Evolutionary conservation across 2,797 vertebrate genomes (phyloP).

Genomic region (Platalea minor): DNA sequence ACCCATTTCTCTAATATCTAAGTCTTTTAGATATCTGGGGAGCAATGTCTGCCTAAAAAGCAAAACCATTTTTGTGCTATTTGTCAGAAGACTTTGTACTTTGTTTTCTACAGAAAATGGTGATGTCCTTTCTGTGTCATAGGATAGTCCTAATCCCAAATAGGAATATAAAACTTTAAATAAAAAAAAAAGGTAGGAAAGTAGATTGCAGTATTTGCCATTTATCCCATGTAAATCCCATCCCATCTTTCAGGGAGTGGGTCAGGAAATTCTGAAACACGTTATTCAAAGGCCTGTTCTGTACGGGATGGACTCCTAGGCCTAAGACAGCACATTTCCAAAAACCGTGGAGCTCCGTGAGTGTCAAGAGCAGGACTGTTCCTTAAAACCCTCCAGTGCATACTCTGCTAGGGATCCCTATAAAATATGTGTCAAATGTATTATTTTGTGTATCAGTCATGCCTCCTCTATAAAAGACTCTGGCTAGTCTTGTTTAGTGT

Average conservation of each 20-base stretch:
- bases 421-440: not conserved
- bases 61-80: not conserved
- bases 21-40: not conserved
- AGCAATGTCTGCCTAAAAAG: not conserved
- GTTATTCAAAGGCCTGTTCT: not conserved
- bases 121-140: not conserved
- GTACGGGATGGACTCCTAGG: not conserved
- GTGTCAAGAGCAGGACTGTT: not conserved
- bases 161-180: not conserved
- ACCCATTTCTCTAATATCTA: not conserved
- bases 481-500: not conserved
- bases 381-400: not conserved
- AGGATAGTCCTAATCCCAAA: not conserved
- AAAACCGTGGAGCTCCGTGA: not conserved
- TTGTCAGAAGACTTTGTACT: not conserved
- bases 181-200: not conserved
- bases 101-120: not conserved
- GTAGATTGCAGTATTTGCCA: not conserved
- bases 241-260: not conserved
- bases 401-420: not conserved
- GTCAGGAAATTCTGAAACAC: not conserved
- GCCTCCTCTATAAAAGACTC: not conserved
- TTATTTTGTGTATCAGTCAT: not conserved
- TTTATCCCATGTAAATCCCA: not conserved
- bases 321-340: not conserved